phyloP scores from a whole-genome alignment of 2,113 vertebrate species.

The Nyctibius bracteatus region DNA sequence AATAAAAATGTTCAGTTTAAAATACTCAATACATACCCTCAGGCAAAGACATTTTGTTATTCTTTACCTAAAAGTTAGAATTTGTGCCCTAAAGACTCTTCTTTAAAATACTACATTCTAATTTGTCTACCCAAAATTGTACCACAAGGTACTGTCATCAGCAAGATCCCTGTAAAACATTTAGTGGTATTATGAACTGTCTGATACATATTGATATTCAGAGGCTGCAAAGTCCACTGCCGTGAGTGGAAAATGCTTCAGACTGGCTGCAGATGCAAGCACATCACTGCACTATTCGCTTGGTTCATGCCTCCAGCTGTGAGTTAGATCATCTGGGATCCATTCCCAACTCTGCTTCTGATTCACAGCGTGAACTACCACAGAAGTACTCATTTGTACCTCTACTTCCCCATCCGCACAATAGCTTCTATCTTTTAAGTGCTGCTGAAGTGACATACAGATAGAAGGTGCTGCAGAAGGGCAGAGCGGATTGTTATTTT shows the following conservation, averaged over 20 bases:
- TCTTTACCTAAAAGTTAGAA: background rate
- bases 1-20: background rate
- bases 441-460: background rate
- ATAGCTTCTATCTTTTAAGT: background rate
- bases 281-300: background rate
- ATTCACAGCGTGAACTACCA: background rate
- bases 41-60: background rate
- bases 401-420: background rate
- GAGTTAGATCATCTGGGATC: background rate
- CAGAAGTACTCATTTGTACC: background rate
- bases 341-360: background rate
- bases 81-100: background rate
- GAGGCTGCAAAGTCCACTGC: background rate
- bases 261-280: background rate
- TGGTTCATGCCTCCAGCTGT: background rate
- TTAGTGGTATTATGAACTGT: background rate
- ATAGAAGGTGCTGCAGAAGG: background rate
- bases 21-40: background rate
- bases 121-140: background rate
- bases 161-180: background rate
- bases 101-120: background rate
- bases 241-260: background rate
- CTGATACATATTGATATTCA: background rate
- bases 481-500: background rate
- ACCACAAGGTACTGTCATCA: background rate